Percentiles rank a stretch among this genome's conserved stretches.
Evolutionary conservation across 2,888 invertebrate species (phyloP).

Genomic region (Leucania comma): DNA sequence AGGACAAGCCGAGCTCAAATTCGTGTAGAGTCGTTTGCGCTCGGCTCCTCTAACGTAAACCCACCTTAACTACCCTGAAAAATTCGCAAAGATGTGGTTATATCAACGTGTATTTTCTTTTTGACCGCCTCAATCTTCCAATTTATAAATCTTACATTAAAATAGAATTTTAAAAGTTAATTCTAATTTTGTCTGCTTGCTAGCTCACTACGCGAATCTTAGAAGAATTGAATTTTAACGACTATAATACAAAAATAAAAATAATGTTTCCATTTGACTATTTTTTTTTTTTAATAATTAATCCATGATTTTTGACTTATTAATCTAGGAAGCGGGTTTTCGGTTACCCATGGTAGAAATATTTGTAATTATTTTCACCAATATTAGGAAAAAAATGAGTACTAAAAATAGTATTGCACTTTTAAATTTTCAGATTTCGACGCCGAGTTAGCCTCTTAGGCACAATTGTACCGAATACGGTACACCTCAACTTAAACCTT

Average conservation of each 20-base stretch:
- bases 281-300: slow-evolving; percentile 6
- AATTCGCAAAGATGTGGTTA: slow-evolving; percentile 17
- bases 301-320: slow-evolving; percentile 21
- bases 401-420: too few relatives aligned
- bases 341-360: not conserved
- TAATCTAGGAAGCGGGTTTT: slow-evolving; percentile 4
- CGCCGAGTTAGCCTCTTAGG: too few relatives aligned
- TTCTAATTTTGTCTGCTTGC: slow-evolving; percentile 35
- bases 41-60: too few relatives aligned
- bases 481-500: too few relatives aligned
- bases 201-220: slow-evolving; percentile 36
- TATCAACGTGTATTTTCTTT: slow-evolving; percentile 2
- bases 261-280: slow-evolving; percentile 12
- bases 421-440: too few relatives aligned
- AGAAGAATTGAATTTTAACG: slow-evolving; percentile 13
- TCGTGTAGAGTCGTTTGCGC: too few relatives aligned
- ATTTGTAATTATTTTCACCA: not conserved
- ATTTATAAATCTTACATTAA: slow-evolving; percentile 18
- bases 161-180: slow-evolving; percentile 44
- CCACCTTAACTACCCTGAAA: too few relatives aligned
- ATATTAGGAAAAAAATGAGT: not conserved
- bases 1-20: too few relatives aligned
- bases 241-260: slow-evolving; percentile 32
- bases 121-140: not conserved
- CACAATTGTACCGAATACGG: too few relatives aligned